Percentiles rank a stretch among this genome's conserved stretches.
Evolutionary conservation across 2,113 vertebrate species (phyloP).

Genomic region (Brachyistius frenatus): DNA sequence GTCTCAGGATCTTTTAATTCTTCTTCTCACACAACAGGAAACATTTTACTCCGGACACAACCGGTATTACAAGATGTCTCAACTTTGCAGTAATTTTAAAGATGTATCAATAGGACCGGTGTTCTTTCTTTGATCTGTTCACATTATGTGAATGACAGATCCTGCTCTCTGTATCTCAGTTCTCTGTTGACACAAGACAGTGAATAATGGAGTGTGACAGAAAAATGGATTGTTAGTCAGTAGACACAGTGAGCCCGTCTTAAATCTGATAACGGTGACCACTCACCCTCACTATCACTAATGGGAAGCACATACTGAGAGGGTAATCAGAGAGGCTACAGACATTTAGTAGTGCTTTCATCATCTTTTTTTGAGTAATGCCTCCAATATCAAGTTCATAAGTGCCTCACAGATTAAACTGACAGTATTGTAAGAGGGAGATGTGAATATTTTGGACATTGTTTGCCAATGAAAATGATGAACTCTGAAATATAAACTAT

Average conservation of each 20-base stretch:
- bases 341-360: slow-evolving; percentile 29
- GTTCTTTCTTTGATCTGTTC: slow-evolving; percentile 20
- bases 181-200: slow-evolving; percentile 15
- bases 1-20: background rate
- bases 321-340: background rate
- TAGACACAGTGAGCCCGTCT: slow-evolving; percentile 25
- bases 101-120: background rate
- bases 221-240: slow-evolving; percentile 22
- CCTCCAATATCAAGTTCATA: slow-evolving; percentile 25
- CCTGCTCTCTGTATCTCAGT: background rate
- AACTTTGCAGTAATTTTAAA: slow-evolving; percentile 3
- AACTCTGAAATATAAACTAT: background rate
- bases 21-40: background rate
- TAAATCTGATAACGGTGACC: slow-evolving; percentile 51
- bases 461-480: background rate
- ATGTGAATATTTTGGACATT: background rate
- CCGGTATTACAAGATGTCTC: slow-evolving; percentile 5
- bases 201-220: slow-evolving; percentile 42
- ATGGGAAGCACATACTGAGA: slow-evolving; percentile 62
- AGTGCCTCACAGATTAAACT: slow-evolving; percentile 20
- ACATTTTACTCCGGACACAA: background rate
- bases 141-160: background rate
- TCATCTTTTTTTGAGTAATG: slow-evolving; percentile 33
- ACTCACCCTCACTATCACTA: slow-evolving; percentile 48
- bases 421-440: slow-evolving; percentile 6